Base-by-base conservation (phyloP, 2,888 invertebrate species). In the Phaedon cochleariae region DNA sequence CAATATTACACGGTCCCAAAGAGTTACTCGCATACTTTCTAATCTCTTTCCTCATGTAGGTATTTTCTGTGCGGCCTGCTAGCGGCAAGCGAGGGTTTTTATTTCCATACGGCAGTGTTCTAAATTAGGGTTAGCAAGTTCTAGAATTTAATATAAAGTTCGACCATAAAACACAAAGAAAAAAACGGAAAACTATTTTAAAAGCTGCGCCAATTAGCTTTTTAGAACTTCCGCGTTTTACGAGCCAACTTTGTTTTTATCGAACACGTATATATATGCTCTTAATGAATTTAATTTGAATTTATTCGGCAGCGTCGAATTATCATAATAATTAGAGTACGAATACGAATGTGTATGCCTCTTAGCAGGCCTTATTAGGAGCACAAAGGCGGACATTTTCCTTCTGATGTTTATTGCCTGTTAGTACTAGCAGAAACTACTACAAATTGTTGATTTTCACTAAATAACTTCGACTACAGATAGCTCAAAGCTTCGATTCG, bases 91-190 rank as follows among this genome's bases (percentile, higher is more conserved):
- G n/a, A n/a, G n/a, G 45, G 41, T 45, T 57, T 57, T 57, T 57
- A 57, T 57, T 37, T 57, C 60, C 41, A 70, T 70, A 70, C 64
- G 57, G 63, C 66, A 58, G 58, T 57, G 71, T 64, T 67, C 70
- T 65, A 65, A 68, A 73, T 68, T 73, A 67, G 69, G 65, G 62
- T 67, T 68, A 67, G 67, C 64, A 69, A 73, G 65, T 73, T 73
- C 63, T 59, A 67, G 65, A 70, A 69, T 73, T 71, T 73, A 71
- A 70, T 70, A 70, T 70, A 70, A 70, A 70, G 70, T 68, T 68
- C 53, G 60, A 34, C 64, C 64, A 70, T 70, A 70, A 68, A 71
- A 65, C 62, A 64, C 57, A 58, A 68, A 65, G 59, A 64, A 63
- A 62, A 70, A 68, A 61, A 41, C 55, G 62, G 53, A 67, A 64